phyloP scores from a whole-genome alignment of 1,140 invertebrate genomes.

The Drosophila paulistorum region DNA sequence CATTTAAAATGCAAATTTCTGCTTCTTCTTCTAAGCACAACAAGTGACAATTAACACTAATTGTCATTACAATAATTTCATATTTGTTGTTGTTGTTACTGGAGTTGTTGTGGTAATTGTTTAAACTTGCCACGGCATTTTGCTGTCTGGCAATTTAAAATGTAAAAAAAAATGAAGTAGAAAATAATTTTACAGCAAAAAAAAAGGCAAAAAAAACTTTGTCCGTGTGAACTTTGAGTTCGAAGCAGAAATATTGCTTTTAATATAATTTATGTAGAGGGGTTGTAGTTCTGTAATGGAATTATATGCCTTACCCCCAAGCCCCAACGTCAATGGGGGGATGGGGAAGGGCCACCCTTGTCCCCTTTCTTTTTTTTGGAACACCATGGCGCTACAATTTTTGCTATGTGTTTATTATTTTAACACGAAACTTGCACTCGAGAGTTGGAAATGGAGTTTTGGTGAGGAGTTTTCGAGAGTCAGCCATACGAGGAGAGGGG shows the following conservation, averaged over 20 bases:
- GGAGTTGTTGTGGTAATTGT: slow-evolving; percentile 65
- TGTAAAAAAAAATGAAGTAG: slow-evolving; percentile 49
- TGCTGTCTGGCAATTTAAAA: slow-evolving; percentile 70
- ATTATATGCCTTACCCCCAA: slow-evolving; percentile 44
- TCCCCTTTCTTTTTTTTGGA: neutral
- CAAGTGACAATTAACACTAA: slow-evolving; percentile 82
- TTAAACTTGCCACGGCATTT: slow-evolving; percentile 73
- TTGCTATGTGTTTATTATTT: slow-evolving; percentile 81
- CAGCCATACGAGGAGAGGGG: neutral
- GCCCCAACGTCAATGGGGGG: neutral
- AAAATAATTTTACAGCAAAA: neutral
- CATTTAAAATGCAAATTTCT: slow-evolving; percentile 77
- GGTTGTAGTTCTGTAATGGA: slow-evolving; percentile 65
- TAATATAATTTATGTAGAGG: slow-evolving; percentile 57
- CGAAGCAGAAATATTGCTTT: slow-evolving; percentile 73
- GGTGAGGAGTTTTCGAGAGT: neutral
- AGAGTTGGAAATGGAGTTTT: slow-evolving; percentile 22
- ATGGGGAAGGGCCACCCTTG: too few relatives aligned
- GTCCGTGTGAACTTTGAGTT: slow-evolving; percentile 64
- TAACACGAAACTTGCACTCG: slow-evolving; percentile 79
- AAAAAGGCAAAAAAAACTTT: slow-evolving; percentile 40
- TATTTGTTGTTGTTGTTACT: slow-evolving; percentile 46
- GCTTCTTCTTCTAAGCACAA: slow-evolving; percentile 58
- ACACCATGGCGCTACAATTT: slow-evolving; percentile 74
- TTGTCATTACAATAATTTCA: slow-evolving; percentile 81